Conservation (phyloP, 2,113 vertebrate species). For the Parotia lawesii region DNA sequence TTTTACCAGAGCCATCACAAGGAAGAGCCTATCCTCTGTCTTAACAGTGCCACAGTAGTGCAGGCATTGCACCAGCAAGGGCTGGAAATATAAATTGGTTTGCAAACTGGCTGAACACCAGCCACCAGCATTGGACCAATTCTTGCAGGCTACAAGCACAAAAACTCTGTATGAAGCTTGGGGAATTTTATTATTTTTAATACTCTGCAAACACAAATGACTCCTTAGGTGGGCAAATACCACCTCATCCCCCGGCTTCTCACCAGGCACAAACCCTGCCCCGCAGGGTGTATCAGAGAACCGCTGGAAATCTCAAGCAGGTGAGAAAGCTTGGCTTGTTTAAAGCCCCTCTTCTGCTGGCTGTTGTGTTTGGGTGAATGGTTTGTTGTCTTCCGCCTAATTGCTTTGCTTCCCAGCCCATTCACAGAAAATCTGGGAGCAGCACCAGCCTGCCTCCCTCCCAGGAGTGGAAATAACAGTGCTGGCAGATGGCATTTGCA, state of each 20-base stretch:
- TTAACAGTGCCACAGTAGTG: background rate
- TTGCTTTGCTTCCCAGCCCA: conserved; percentile 19
- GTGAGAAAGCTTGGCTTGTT: background rate
- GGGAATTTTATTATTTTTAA: background rate
- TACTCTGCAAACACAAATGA: background rate
- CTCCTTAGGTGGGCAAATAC: background rate
- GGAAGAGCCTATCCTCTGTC: background rate
- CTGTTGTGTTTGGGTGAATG: conserved; percentile 11
- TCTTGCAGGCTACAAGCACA: background rate
- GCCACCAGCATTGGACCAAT: background rate
- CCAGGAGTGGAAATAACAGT: background rate
- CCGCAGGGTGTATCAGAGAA: background rate
- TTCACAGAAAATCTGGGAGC: conserved; percentile 28
- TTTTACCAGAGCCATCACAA: fast-evolving
- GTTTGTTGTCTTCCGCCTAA: conserved; percentile 17
- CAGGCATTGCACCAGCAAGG: background rate
- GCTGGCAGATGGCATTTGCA: background rate
- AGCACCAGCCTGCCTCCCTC: background rate
- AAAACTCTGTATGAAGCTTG: background rate
- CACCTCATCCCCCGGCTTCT: background rate
- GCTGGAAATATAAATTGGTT: background rate
- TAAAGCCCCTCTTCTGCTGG: background rate
- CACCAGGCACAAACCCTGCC: background rate
- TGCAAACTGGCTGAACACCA: background rate
- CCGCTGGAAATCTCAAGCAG: background rate